Evolutionary conservation across 2,888 invertebrate species (phyloP), one percentile per base, ranked within the genome.

Genomic region (Cephus rjabovi): DNA sequence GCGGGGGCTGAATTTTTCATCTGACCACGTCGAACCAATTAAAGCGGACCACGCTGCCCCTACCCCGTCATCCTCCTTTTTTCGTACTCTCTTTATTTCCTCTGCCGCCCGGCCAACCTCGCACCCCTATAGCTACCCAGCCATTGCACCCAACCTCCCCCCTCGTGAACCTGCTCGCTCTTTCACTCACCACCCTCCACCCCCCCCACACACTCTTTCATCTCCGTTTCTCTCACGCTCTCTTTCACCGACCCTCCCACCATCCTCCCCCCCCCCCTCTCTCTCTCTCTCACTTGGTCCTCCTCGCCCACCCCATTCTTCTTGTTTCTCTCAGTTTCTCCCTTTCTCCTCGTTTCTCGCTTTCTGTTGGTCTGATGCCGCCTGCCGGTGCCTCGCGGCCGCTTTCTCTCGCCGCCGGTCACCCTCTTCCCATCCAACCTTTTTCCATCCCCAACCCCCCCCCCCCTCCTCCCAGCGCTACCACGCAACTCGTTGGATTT

Each of bases 11-110:
- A 89, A 90, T 89, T 90, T 89, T 90, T 89, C 88, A 90, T 90
- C 89, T 88, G 89, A 90, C 90, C 90, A 89, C 90, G 89, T 89
- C 90, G 89, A 90, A 90, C 90, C 89, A 90, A 90, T 90, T 90
- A 90, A 90, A 90, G 87, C 88, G 87, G 87, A 89, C 89, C 89
- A 87, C 87, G 87, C 86, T 87, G 84, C 85, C 86, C 87, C 85
- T 15, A 40, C 40, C 40, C 40, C 40, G 4, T 68, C 77, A 75
- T 74, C 86, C 84, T 81, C 86, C 78, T 75, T 68, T 77, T 77
- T 75, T 78, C 78, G 73, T 79, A 40, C 78, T 80, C 73, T 74
- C 76, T 76, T 75, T 77, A 74, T 77, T 77, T 75, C 34, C 79
- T 75, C 77, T 75, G 74, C 75, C 76, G 71, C 69, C 40, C 40